These are phyloP conservation scores for Chionomys nivalis DNA, from an alignment of 2,113 vertebrate genomes.

Conservation along the genomic window DNA sequence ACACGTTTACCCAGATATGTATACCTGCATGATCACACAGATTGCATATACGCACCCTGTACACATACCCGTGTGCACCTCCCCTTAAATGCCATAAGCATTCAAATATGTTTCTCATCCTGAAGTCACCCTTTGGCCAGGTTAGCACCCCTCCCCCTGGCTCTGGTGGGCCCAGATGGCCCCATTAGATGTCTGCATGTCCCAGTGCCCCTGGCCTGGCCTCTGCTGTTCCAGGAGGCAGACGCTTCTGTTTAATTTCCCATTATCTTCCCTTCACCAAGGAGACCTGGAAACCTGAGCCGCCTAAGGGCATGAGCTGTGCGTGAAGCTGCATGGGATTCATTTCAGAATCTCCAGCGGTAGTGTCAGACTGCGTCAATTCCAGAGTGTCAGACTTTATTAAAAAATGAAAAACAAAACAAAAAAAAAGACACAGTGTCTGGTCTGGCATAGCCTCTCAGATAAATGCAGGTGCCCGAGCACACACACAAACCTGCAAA, in stretches of 20 bases:
- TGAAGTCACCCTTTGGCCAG: background rate
- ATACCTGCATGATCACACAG: background rate
- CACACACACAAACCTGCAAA: background rate
- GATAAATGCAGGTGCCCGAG: too few relatives aligned
- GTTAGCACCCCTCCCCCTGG: background rate
- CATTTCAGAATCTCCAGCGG: conserved; percentile 1
- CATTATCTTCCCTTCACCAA: conserved; percentile 38
- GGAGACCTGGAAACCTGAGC: conserved; percentile 37
- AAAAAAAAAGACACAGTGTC: background rate
- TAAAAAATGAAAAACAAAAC: background rate
- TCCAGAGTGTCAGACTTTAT: conserved; percentile 52
- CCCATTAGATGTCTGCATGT: background rate
- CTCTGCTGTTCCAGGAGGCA: background rate
- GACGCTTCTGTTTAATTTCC: conserved; percentile 23
- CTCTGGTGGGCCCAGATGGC: background rate
- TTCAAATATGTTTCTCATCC: background rate
- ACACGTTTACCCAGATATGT: background rate
- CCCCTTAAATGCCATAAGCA: background rate
- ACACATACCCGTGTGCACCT: background rate
- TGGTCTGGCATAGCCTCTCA: background rate
- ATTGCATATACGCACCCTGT: background rate
- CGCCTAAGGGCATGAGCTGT: background rate
- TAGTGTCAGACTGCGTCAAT: background rate
- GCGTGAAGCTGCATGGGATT: fast-evolving
- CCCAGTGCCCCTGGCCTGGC: background rate